These are phyloP conservation scores for Peromyscus leucopus DNA, from an alignment of 2,113 vertebrate species.

Conservation along the genomic window DNA sequence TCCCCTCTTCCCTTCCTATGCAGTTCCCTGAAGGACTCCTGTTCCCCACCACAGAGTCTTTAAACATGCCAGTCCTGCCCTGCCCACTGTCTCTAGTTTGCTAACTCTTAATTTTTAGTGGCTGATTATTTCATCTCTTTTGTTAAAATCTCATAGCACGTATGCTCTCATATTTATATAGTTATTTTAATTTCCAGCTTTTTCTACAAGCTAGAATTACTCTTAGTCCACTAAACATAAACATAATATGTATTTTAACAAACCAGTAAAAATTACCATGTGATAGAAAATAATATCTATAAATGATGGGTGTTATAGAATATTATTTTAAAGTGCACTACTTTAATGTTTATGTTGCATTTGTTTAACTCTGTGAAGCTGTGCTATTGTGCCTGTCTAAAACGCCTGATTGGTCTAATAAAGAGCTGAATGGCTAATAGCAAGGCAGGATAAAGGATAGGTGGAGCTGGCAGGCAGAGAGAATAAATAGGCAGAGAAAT, in stretches of 20 bases:
- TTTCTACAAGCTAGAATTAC: background rate
- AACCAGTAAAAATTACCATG: background rate
- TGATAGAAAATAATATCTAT: slow-evolving; percentile 2
- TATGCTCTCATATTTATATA: background rate
- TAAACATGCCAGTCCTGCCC: background rate
- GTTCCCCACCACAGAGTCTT: background rate
- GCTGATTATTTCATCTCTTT: background rate
- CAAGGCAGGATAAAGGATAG: too few relatives aligned
- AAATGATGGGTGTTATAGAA: background rate
- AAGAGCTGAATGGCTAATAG: too few relatives aligned
- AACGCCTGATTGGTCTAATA: too few relatives aligned
- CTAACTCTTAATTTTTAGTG: background rate
- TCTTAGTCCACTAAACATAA: background rate
- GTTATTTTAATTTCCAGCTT: background rate
- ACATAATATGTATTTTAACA: background rate
- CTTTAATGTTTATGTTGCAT: too few relatives aligned
- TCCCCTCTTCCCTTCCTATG: fast-evolving
- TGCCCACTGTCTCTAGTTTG: background rate
- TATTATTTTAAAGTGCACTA: too few relatives aligned
- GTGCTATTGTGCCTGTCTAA: too few relatives aligned
- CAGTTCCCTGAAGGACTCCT: background rate
- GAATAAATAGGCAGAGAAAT: too few relatives aligned
- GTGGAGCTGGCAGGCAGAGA: too few relatives aligned
- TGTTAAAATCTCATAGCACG: background rate
- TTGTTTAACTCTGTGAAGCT: too few relatives aligned